These are phyloP conservation scores for Myiopsitta monachus DNA, from an alignment of 2,113 vertebrate genomes.

Conservation along the genomic window DNA sequence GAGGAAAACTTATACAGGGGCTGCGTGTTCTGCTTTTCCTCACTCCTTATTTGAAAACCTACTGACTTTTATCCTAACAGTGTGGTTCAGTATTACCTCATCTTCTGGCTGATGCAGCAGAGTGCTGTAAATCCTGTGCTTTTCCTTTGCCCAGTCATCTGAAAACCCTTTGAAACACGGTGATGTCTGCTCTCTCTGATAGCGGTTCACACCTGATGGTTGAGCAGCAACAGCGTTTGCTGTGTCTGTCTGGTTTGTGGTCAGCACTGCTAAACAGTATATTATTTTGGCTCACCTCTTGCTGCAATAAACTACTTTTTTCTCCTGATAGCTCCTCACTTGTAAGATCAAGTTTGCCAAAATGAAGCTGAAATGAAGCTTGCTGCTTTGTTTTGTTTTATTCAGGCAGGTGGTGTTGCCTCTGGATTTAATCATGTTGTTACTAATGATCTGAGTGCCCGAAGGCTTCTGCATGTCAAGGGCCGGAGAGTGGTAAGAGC, in stretches of 20 bases:
- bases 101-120: not conserved
- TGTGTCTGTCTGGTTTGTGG: not conserved
- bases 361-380: not conserved
- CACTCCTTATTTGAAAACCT: not conserved
- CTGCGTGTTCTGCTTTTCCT: not conserved
- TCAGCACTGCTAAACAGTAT: not conserved
- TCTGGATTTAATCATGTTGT: constrained; percentile 90
- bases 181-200: not conserved
- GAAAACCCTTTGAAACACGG: not conserved
- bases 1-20: not conserved
- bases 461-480: constrained; percentile 88
- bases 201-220: not conserved
- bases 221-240: not conserved
- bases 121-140: not conserved
- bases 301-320: not conserved
- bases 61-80: not conserved
- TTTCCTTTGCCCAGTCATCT: not conserved
- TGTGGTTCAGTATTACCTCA: not conserved
- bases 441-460: constrained; percentile 84
- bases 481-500: constrained; percentile 88
- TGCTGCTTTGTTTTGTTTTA: not conserved
- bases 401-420: constrained; percentile 87
- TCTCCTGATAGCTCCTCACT: not conserved
- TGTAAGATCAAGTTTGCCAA: not conserved
- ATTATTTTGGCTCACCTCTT: not conserved